A percentile compares a stretch with the other conserved stretches of the same genome.
These are phyloP conservation scores for Tethya wilhelma DNA, from an alignment of 37 sponge, comb jelly and placozoan species.

Conservation along the genomic window DNA sequence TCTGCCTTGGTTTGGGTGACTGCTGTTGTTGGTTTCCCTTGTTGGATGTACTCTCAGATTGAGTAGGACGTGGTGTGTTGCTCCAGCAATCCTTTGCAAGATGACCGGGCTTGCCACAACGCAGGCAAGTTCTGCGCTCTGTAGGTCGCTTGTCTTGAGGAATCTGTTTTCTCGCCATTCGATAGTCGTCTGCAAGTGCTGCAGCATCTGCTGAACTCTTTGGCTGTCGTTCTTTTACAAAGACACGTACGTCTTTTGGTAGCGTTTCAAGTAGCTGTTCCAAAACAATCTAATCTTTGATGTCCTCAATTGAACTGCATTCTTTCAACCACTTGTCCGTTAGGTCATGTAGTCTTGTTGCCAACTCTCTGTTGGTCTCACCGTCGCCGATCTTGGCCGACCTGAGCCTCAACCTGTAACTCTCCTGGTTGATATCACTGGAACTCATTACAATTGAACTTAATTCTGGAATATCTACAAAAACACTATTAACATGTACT, in stretches of 20 bases:
- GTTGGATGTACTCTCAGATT: too few species aligned
- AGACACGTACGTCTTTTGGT: constrained; percentile 30
- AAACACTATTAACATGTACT: too few species aligned
- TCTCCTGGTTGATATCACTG: too few species aligned
- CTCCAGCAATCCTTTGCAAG: neutral
- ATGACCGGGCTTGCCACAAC: neutral
- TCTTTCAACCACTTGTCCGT: constrained; percentile 27
- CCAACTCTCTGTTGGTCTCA: constrained; percentile 35
- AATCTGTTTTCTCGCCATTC: constrained; percentile 30
- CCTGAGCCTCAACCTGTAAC: constrained; percentile 22
- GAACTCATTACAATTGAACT: too few species aligned
- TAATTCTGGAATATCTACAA: too few species aligned
- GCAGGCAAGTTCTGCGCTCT: too few species aligned
- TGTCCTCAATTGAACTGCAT: neutral
- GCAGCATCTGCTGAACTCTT: constrained; percentile 31
- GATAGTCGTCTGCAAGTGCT: constrained; percentile 36
- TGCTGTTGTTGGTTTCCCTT: too few species aligned
- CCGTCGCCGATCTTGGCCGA: neutral
- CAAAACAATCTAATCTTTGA: constrained; percentile 14
- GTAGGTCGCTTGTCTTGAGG: too few species aligned
- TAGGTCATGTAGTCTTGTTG: constrained; percentile 13
- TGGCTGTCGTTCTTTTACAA: constrained; percentile 38
- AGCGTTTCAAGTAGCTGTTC: constrained; percentile 43
- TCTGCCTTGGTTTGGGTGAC: neutral
- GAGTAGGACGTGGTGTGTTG: too few species aligned